Evolutionary conservation across 2,113 vertebrate species (phyloP).

Genomic region (Thomomys bottae): DNA sequence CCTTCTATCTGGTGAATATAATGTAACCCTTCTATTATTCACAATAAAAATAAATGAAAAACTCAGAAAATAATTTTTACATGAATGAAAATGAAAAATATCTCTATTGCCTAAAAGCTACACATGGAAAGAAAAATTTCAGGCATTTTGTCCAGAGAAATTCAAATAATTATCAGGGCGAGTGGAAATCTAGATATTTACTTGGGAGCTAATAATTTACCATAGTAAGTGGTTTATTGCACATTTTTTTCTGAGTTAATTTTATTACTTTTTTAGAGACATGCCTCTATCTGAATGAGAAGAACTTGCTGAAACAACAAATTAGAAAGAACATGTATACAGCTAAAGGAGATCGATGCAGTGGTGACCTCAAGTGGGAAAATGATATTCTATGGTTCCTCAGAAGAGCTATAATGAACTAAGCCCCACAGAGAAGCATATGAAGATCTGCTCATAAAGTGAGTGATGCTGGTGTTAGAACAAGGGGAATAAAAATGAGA

Average conservation of each 20-base stretch:
- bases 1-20: no score
- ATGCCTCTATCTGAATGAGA: neutral
- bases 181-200: neutral
- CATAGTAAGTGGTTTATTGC: neutral
- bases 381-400: neutral
- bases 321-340: neutral
- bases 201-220: neutral
- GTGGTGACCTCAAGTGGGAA: neutral
- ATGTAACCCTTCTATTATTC: no score
- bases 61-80: neutral
- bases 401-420: neutral
- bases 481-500: neutral
- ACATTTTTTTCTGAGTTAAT: neutral
- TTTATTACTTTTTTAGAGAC: neutral
- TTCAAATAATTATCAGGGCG: neutral
- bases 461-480: neutral
- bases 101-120: neutral
- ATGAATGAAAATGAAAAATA: constrained; percentile 19
- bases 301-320: neutral
- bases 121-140: neutral
- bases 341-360: neutral
- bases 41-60: constrained; percentile 33
- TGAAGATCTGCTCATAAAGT: neutral
- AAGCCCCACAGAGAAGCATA: neutral
- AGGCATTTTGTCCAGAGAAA: neutral